Base-by-base conservation (phyloP, 1,140 invertebrate species). In the Cotesia chilonis region DNA sequence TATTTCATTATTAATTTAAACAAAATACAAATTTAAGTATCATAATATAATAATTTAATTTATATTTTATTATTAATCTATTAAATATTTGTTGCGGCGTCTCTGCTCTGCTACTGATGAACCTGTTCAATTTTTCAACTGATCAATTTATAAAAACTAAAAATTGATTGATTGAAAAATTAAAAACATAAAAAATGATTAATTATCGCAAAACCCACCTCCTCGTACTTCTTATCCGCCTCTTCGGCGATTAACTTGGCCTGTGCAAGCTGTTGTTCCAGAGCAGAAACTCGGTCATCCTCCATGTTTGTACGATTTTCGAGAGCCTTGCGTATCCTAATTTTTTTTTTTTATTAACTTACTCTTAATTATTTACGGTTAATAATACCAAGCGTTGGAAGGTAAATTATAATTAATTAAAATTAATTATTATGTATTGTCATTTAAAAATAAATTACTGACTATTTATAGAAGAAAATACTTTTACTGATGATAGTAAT, bases 141-240 rank as follows among this genome's bases (percentile, higher is more conserved):
- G 54, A 20, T 55, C 54, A 20, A 20, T 14, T 20, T 14, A 28
- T 2, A 28, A 28, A 28, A 28, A 28, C 28, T 55, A 20, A 72
- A 51, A 55, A 20, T 55, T 55, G 54, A 55, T 55, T n/a, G 3
- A 5, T 55, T 55, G 5, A 14, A 55, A 55, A n/a, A n/a, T 20
- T 55, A 6, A n/a, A 55, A 55, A 55, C 3, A n/a, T 17, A 6
- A 55, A 7, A 55, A 55, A 55, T 80, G 82, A 57, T 72, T 74
- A 76, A 69, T 70, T 78, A 68, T 70, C 71, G 77, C 77, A 59
- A 73, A 73, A 87, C 85, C 85, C 85, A 98, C 97, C 96, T 98
- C 97, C 92, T 99, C 97, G 87, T 98, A 99, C 95, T 99, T 99
- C 90, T 98, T 98, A 90, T 98, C 97, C 78, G 96, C 96, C 89